These are phyloP conservation scores for Acipenser transmontanus DNA, from an alignment of 2,797 vertebrate genomes.

Conservation along the genomic window DNA sequence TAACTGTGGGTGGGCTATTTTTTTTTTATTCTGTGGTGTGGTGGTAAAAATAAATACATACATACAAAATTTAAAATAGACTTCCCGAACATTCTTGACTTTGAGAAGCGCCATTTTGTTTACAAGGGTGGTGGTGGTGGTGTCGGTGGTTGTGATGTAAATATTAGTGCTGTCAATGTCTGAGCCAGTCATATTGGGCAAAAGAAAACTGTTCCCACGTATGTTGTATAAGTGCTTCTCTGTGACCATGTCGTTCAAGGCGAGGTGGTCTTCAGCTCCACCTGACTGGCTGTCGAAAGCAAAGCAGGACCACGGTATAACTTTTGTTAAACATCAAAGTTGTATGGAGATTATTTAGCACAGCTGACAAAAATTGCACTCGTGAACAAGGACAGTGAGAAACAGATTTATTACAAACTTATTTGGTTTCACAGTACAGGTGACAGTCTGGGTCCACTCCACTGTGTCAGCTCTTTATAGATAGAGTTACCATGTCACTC, in stretches of 20 bases:
- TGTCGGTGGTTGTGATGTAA: neutral
- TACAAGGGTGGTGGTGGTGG: constrained; percentile 5
- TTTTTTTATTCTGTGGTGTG: constrained; percentile 11
- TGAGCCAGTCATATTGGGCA: neutral
- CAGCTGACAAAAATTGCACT: constrained; percentile 57
- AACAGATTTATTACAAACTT: constrained; percentile 38
- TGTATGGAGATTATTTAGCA: constrained; percentile 47
- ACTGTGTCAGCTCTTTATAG: constrained; percentile 41
- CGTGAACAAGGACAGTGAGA: constrained; percentile 53
- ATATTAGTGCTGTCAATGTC: constrained; percentile 1
- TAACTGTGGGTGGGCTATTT: constrained; percentile 59
- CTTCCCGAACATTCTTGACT: constrained; percentile 61
- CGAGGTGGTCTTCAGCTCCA: neutral
- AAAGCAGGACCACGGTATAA: constrained; percentile 8
- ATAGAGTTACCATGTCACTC: neutral
- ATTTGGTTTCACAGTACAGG: constrained; percentile 32
- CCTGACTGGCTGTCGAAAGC: neutral
- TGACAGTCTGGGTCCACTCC: no score
- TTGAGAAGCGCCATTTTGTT: constrained; percentile 20
- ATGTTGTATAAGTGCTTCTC: neutral
- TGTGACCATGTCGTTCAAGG: neutral
- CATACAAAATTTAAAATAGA: constrained; percentile 42
- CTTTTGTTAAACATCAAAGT: constrained; percentile 9
- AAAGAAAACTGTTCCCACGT: constrained; percentile 11
- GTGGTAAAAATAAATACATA: neutral